These are phyloP conservation scores for Zele albiditarsus DNA, from an alignment of 2,888 invertebrate species.

Conservation along the genomic window DNA sequence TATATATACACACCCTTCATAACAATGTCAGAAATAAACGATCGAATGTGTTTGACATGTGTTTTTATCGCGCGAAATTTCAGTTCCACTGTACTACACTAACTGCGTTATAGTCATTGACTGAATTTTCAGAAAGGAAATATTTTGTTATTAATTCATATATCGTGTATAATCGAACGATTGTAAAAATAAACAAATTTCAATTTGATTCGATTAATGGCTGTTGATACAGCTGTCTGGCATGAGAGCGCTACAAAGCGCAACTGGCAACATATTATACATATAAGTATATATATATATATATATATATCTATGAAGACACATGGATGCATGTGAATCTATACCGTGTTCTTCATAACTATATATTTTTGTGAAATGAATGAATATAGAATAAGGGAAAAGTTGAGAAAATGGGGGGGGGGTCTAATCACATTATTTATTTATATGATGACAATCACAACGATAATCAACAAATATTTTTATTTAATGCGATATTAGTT, in stretches of 20 bases:
- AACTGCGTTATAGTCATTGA: neutral
- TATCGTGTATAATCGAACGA: neutral
- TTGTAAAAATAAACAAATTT: constrained; percentile 45
- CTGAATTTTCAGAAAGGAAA: neutral
- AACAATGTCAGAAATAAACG: neutral
- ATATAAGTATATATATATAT: neutral
- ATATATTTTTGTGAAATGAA: too few relatives aligned
- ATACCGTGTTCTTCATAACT: too few relatives aligned
- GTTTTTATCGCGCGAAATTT: neutral
- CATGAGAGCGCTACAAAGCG: neutral
- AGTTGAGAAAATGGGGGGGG: too few relatives aligned
- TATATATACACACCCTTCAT: neutral
- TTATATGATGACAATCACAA: too few relatives aligned
- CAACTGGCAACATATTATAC: neutral
- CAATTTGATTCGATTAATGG: constrained; percentile 61
- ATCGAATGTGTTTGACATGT: neutral
- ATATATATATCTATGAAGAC: neutral
- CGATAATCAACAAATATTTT: too few relatives aligned
- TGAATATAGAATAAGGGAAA: too few relatives aligned
- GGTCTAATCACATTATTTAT: too few relatives aligned
- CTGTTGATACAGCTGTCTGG: constrained; percentile 67
- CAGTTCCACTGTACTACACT: neutral
- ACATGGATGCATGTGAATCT: too few relatives aligned
- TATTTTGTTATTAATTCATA: neutral
- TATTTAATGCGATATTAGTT: too few relatives aligned